Percentiles rank a stretch among this genome's conserved stretches.
Evolutionary conservation across 1,140 invertebrate species (phyloP).

Genomic region (Artemia franciscana): DNA sequence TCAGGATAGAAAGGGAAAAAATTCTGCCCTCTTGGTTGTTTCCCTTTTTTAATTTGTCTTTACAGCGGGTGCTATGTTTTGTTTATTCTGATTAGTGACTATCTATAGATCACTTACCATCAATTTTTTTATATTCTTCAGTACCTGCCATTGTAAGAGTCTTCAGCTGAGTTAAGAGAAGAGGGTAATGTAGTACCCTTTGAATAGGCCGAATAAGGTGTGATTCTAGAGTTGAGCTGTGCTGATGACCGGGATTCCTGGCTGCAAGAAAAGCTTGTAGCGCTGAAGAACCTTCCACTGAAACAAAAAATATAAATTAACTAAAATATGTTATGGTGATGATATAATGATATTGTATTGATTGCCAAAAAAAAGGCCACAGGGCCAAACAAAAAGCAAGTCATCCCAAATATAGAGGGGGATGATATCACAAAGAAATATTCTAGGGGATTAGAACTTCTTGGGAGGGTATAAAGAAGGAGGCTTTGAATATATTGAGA

Average conservation of each 20-base stretch:
- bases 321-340: no score
- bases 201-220: conserved; percentile 98
- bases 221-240: conserved; percentile 85
- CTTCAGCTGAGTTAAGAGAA: conserved; percentile 79
- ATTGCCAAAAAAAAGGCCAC: neutral
- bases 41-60: no score
- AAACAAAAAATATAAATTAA: conserved; percentile 9
- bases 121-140: conserved; percentile 75
- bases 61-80: no score
- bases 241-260: conserved; percentile 80
- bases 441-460: no score
- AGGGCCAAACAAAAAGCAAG: no score
- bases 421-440: no score
- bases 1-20: no score
- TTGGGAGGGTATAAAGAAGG: no score
- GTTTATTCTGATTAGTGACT: no score
- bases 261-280: conserved; percentile 81
- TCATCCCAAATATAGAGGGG: no score
- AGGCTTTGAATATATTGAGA: no score
- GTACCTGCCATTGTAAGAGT: conserved; percentile 74
- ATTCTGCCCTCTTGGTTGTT: no score
- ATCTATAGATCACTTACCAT: conserved; percentile 23
- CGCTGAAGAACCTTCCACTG: conserved; percentile 83
- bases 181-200: conserved; percentile 88
- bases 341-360: neutral